These are phyloP conservation scores for Thelaira solivaga DNA, from an alignment of 2,888 invertebrate species.

Conservation along the genomic window DNA sequence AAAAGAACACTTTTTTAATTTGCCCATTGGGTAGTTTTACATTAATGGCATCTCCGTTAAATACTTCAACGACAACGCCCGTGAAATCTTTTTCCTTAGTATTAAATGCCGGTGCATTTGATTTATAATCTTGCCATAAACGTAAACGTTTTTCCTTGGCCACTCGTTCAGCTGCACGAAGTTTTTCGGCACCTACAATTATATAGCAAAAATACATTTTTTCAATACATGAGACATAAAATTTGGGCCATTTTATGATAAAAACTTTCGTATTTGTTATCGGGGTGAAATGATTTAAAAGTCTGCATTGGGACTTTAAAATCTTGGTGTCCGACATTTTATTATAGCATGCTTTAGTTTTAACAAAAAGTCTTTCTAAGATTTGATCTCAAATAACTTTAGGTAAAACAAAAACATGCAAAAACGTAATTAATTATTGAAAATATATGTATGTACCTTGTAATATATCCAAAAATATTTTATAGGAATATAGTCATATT, in stretches of 20 bases:
- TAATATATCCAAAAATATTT: background rate
- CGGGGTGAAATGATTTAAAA: constrained; percentile 76
- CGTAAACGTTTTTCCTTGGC: constrained; percentile 92
- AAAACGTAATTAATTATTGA: background rate
- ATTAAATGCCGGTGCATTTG: constrained; percentile 83
- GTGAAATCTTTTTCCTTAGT: constrained; percentile 89
- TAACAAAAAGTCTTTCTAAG: constrained; percentile 62
- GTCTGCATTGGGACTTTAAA: constrained; percentile 64
- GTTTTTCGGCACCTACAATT: constrained; percentile 84
- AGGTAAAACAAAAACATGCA: constrained; percentile 56
- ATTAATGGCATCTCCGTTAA: constrained; percentile 95
- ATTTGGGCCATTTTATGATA: background rate
- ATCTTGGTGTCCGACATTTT: constrained; percentile 75
- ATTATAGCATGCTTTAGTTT: constrained; percentile 67
- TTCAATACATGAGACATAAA: background rate
- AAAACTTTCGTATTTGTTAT: constrained; percentile 66
- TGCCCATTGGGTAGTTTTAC: constrained; percentile 88
- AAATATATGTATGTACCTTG: background rate
- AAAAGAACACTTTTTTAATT: constrained; percentile 94
- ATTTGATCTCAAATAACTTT: constrained; percentile 46
- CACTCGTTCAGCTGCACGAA: constrained; percentile 88
- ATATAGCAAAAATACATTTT: background rate
- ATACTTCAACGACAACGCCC: constrained; percentile 91
- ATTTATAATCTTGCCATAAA: constrained; percentile 94
- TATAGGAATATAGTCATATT: constrained; percentile 29